These are phyloP conservation scores for Diadegma fenestrale DNA, from an alignment of 2,888 invertebrate species.

Conservation along the genomic window DNA sequence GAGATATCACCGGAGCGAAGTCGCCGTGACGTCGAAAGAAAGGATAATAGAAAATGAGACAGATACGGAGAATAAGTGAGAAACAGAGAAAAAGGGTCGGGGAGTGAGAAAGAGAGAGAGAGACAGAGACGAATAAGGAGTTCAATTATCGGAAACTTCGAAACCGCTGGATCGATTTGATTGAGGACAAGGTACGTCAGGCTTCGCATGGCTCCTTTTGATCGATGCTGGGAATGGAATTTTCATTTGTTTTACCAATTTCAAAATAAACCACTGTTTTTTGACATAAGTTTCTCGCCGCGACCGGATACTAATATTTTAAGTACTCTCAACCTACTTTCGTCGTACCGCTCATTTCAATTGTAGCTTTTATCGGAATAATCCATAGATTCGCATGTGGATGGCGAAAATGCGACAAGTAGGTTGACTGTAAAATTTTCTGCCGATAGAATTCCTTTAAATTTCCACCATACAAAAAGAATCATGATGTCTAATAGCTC, in stretches of 20 bases:
- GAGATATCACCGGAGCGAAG: conserved; percentile 29
- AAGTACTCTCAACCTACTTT: background rate
- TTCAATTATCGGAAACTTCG: conserved; percentile 58
- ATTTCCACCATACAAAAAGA: no score
- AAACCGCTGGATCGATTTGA: conserved; percentile 42
- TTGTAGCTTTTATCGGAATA: background rate
- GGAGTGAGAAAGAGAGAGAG: conserved; percentile 8
- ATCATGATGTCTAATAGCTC: no score
- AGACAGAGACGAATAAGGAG: conserved; percentile 26
- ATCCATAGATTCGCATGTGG: background rate
- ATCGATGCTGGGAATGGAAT: conserved; percentile 45
- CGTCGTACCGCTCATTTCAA: background rate
- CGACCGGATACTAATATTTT: background rate
- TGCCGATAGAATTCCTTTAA: no score
- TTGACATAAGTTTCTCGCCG: background rate
- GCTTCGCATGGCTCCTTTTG: conserved; percentile 33
- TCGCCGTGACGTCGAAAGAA: conserved; percentile 45
- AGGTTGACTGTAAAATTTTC: no score
- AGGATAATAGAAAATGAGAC: conserved; percentile 45
- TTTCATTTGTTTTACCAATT: conserved; percentile 39
- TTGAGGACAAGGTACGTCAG: conserved; percentile 37
- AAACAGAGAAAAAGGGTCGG: background rate
- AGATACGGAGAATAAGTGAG: conserved; percentile 16
- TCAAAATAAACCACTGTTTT: background rate
- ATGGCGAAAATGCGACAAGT: background rate